These are phyloP conservation scores for Pseudochaenichthys georgianus DNA, from an alignment of 2,797 vertebrate species.

Conservation along the genomic window DNA sequence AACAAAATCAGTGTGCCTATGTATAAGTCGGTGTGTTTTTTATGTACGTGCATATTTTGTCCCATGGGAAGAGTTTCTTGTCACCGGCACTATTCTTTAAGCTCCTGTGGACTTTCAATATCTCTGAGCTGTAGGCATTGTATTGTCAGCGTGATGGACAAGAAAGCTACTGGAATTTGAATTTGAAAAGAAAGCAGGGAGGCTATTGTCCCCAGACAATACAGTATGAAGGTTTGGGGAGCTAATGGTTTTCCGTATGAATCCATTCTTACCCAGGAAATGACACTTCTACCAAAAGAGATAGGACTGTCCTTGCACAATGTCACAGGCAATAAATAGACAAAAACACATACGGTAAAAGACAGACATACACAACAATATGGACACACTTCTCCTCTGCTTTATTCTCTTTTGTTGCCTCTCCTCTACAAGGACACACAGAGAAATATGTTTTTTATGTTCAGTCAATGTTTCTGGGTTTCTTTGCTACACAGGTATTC, in stretches of 20 bases:
- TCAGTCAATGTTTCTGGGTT: constrained; percentile 27
- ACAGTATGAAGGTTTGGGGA: constrained; percentile 44
- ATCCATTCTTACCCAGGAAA: constrained; percentile 46
- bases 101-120: constrained; percentile 34
- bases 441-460: constrained; percentile 24
- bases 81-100: constrained; percentile 9
- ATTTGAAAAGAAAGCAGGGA: constrained; percentile 58
- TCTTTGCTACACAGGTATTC: constrained; percentile 28
- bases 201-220: constrained; percentile 64
- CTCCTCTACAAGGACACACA: constrained; percentile 58
- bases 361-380: constrained; percentile 13
- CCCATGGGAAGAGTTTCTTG: constrained; percentile 7
- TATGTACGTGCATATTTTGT: constrained; percentile 1
- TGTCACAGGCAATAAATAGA: constrained; percentile 56
- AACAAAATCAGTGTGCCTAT: constrained; percentile 22
- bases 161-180: constrained; percentile 64
- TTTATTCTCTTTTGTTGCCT: constrained; percentile 35
- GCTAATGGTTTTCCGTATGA: constrained; percentile 43
- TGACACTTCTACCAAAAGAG: constrained; percentile 42
- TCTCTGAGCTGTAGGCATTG: constrained; percentile 28
- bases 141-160: constrained; percentile 56
- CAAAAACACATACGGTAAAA: constrained; percentile 18
- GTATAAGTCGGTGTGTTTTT: constrained; percentile 3
- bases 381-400: constrained; percentile 18
- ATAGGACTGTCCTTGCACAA: constrained; percentile 66